phyloP scores from a whole-genome alignment of 1,140 invertebrate genomes.

The Ostrea denselamellosa region DNA sequence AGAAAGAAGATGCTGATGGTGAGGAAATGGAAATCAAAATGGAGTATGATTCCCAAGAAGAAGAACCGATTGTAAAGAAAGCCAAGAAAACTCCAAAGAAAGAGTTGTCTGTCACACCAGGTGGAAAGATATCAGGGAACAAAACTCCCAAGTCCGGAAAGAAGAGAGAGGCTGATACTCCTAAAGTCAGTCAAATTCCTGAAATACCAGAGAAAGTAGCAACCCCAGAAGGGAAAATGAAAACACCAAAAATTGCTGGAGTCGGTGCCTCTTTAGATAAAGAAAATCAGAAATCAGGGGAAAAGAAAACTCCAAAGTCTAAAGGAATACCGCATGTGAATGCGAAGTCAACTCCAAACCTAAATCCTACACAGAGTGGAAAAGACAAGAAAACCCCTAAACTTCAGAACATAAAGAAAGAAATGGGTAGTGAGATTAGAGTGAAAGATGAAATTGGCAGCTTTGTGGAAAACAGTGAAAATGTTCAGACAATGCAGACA shows the following conservation, averaged over 20 bases:
- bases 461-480: neutral
- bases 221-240: neutral
- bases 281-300: conserved; percentile 9
- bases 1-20: neutral
- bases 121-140: neutral
- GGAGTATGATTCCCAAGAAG: conserved; percentile 25
- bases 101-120: neutral
- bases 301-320: conserved; percentile 3
- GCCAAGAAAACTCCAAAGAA: conserved; percentile 7
- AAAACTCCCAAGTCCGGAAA: neutral
- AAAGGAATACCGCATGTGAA: neutral
- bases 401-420: neutral
- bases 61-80: neutral
- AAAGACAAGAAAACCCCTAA: neutral
- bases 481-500: neutral
- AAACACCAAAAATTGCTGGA: neutral
- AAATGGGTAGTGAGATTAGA: neutral
- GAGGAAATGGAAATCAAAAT: neutral
- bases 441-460: neutral
- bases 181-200: too few relatives aligned
- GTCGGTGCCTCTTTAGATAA: neutral
- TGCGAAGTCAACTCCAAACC: neutral
- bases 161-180: too few relatives aligned
- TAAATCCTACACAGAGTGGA: neutral
- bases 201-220: neutral